Evolutionary conservation across 1,140 invertebrate genomes (phyloP), one percentile per base, ranked within the genome.

Genomic region (Meteorus sp.): DNA sequence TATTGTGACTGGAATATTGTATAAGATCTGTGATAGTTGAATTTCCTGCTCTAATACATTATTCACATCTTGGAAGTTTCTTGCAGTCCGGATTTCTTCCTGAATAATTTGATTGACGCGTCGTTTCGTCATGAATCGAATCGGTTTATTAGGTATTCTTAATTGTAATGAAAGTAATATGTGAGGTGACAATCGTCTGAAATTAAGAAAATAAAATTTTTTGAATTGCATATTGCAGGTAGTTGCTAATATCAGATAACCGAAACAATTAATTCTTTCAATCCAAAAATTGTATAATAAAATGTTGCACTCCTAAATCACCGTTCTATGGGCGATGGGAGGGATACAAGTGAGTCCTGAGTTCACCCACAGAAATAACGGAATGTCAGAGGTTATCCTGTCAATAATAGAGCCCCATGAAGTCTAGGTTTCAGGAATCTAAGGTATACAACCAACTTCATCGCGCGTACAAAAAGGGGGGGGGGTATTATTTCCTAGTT

Each of bases 111-210:
- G 50, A 53, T 53, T 53, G 0, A n/a, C 13, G 33, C 50, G 33
- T 27, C 50, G 50, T 27, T 53, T 39, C n/a, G 9, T 13, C 27
- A 53, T 20, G 25, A 22, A n/a, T 15, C 6, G 0, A 53, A 53
- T 39, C 35, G 35, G 35, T 13, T 22, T 17, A n/a, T 53, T 53
- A n/a, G 50, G 50, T 31, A 53, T 53, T 53, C 37, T 53, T n/a
- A 37, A 13, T 7, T 37, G 6, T 37, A 37, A 13, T 37, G 17
- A 37, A 37, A 37, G n/a, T n/a, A 37, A 37, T 13, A 37, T 37
- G 35, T 37, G 35, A 37, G 35, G 35, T 37, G 9, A 37, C n/a
- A 37, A n/a, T 37, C 35, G 35, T n/a, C 35, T 37, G 9, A 37
- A 37, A 37, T 37, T n/a, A 37, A 5, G 17, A 37, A 37, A 37